Conservation (phyloP, 1,140 invertebrate genomes). For the Schlechtendalia chinensis region DNA sequence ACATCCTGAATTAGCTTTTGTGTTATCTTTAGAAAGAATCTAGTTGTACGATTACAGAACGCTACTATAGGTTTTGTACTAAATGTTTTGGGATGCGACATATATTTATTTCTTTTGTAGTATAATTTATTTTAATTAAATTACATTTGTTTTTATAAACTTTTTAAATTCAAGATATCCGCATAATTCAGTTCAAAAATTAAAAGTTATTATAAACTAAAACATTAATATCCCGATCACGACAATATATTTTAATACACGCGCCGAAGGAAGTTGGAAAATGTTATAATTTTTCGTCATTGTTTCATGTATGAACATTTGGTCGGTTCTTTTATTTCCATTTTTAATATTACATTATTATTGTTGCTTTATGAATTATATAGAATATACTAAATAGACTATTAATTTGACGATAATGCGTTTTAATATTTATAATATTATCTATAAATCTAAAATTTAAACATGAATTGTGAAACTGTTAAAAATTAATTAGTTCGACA, state of each 20-base stretch:
- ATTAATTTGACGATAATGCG: no score
- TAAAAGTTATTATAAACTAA: not conserved
- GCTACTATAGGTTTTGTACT: not conserved
- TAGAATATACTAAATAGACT: no score
- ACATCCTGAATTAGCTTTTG: not conserved
- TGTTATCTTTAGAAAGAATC: not conserved
- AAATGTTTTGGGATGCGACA: not conserved
- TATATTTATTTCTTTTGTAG: not conserved
- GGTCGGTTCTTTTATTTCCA: no score
- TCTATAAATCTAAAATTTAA: no score
- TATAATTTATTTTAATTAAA: not conserved
- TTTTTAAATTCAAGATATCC: not conserved
- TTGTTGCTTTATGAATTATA: no score
- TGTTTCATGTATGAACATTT: no score
- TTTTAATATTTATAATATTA: no score
- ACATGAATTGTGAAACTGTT: no score
- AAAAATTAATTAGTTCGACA: no score
- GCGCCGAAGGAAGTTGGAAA: no score
- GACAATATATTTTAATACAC: not conserved
- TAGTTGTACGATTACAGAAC: not conserved
- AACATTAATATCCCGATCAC: not conserved
- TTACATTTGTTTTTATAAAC: not conserved
- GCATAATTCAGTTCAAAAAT: not conserved
- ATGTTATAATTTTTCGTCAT: no score
- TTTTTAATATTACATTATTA: no score